These are phyloP conservation scores for Syrista parreyssii DNA, from an alignment of 2,888 invertebrate genomes.

Conservation along the genomic window DNA sequence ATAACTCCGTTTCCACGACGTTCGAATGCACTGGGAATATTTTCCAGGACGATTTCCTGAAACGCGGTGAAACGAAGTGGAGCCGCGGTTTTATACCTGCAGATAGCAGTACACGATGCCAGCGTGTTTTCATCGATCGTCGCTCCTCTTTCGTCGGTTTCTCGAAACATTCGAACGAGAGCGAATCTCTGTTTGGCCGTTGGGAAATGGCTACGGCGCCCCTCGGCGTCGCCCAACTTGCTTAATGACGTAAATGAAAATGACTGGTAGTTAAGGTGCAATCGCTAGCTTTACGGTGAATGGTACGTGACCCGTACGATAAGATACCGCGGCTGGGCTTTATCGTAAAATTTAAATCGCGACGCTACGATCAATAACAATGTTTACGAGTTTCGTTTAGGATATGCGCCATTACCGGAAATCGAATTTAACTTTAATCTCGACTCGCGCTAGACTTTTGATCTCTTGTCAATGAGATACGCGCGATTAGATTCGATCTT, in stretches of 20 bases:
- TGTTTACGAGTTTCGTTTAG: too few species aligned
- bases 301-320: slow-evolving; percentile 43
- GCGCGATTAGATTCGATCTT: too few species aligned
- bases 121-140: slow-evolving; percentile 4
- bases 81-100: neutral
- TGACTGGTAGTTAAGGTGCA: slow-evolving; percentile 50
- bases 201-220: neutral
- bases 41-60: slow-evolving; percentile 22
- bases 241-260: slow-evolving; percentile 52
- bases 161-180: slow-evolving; percentile 26
- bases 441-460: too few species aligned
- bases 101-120: slow-evolving; percentile 11
- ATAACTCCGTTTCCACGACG: too few species aligned
- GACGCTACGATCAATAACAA: neutral
- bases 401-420: too few species aligned
- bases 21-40: neutral
- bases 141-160: slow-evolving; percentile 11
- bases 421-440: too few species aligned
- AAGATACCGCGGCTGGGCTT: slow-evolving; percentile 37
- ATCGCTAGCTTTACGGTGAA: slow-evolving; percentile 48
- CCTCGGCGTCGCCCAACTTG: slow-evolving; percentile 22
- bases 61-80: slow-evolving; percentile 18
- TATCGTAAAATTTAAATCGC: neutral
- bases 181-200: neutral
- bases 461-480: too few species aligned